Base-by-base conservation (phyloP, 23 tunicate species). In the Pegea sp. region DNA sequence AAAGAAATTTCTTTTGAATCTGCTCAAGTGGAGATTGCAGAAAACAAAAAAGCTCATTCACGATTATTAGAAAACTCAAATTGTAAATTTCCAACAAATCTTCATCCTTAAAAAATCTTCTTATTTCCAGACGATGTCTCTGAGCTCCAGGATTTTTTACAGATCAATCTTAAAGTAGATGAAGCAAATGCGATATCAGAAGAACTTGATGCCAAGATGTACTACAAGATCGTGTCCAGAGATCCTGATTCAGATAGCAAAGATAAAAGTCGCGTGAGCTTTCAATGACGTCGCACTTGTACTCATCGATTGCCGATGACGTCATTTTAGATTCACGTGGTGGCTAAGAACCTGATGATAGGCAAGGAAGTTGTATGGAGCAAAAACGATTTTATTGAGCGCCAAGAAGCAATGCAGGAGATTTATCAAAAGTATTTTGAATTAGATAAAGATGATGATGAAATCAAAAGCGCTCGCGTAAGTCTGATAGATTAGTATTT, bases 131-230 rank as follows among this genome's bases (percentile, higher is more conserved):
- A 84, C 63, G 95, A 84, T 48, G 57, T 84, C 7, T 66, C 66
- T 23, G 67, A 73, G 16, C 95, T 73, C 51, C 84, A 84, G 52
- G 95, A 84, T 26, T 42, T 84, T 5, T 30, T 73, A 25, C 76
- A 65, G 22, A 53, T 68, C 11, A 67, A 73, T 67, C 95, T 76
- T 13, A 73, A 73, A 72, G 76, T 84, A 24, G 84, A 68, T 31
- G 95, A 84, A 44, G 84, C 95, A 30, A 84, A 84, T 51, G 80
- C 84, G 22, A 84, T 84, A 42, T 61, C 77, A 3, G 95, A 84
- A 22, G 95, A 72, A 38, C 48, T 84, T 48, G 95, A 84, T 52
- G 54, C 61, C 50, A 84, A 73, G 31, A 84, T 84, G 95, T 6
- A 60, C 28, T 84, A 53, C 66, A 71, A 73, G 54, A 33, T 84